phyloP scores from a whole-genome alignment of 2,797 vertebrate genomes.

The Enteromius unitaeniatus region DNA sequence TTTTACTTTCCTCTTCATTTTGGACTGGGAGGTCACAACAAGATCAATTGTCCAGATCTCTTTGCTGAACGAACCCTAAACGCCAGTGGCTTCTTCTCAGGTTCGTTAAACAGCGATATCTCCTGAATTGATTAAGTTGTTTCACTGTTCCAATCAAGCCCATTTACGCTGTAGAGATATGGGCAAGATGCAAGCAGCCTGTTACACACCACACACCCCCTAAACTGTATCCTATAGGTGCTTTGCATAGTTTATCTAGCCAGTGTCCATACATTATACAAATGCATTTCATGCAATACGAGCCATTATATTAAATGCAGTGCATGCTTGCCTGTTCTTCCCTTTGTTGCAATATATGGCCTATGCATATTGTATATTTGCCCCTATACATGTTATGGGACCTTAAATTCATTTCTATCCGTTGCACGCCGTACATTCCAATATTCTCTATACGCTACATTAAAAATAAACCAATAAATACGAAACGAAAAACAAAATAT shows the following conservation, averaged over 20 bases:
- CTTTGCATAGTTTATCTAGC: not conserved
- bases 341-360: not conserved
- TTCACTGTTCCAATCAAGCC: not conserved
- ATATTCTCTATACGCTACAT: not conserved
- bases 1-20: not conserved
- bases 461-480: too few species aligned
- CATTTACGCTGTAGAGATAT: not conserved
- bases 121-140: constrained; percentile 34
- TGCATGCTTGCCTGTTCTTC: not conserved
- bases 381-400: not conserved
- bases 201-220: not conserved
- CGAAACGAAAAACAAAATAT: not conserved
- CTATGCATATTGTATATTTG: not conserved
- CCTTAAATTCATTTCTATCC: not conserved
- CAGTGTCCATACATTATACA: not conserved
- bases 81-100: not conserved
- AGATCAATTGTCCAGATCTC: constrained; percentile 21
- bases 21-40: not conserved
- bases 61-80: constrained; percentile 33
- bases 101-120: constrained; percentile 36
- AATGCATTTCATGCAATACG: not conserved
- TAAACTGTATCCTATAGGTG: not conserved
- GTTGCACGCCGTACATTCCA: not conserved
- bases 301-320: not conserved
- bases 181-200: not conserved